Evolutionary conservation across 2,888 invertebrate species (phyloP).

Genomic region (Mylabris sibirica): DNA sequence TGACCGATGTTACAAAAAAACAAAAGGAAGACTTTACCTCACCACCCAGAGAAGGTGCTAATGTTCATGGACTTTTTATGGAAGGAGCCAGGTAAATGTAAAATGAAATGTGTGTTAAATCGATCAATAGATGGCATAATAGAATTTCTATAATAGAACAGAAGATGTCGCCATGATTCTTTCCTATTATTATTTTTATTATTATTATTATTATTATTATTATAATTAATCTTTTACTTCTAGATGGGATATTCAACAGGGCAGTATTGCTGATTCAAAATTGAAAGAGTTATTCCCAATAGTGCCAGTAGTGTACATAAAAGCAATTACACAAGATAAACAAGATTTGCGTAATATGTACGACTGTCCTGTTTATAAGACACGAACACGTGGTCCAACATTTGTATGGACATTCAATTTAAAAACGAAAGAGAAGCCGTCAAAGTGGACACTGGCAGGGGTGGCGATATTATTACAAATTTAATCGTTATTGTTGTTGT

Average conservation of each 20-base stretch:
- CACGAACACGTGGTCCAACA: constrained; percentile 85
- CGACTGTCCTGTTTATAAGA: constrained; percentile 94
- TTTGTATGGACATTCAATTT: constrained; percentile 97
- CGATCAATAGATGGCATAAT: neutral
- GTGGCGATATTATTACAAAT: constrained; percentile 89
- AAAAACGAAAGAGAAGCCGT: constrained; percentile 85
- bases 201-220: no score
- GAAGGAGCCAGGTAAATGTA: constrained; percentile 75
- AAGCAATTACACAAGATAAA: constrained; percentile 87
- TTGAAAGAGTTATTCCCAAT: constrained; percentile 90
- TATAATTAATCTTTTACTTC: constrained; percentile 18
- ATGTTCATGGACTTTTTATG: constrained; percentile 88
- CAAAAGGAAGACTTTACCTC: constrained; percentile 82
- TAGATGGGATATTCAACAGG: constrained; percentile 84
- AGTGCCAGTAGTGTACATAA: constrained; percentile 90
- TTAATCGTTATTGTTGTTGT: constrained; percentile 59
- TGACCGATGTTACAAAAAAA: constrained; percentile 94
- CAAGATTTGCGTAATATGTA: constrained; percentile 87
- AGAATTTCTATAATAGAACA: neutral
- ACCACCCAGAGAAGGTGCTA: constrained; percentile 90
- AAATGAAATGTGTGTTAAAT: neutral
- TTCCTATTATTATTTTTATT: no score
- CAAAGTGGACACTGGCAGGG: constrained; percentile 93
- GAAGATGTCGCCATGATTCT: neutral
- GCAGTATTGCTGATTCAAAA: constrained; percentile 82